Evolutionary conservation across 1,140 invertebrate species (phyloP).

Genomic region (Drosophila orosa): DNA sequence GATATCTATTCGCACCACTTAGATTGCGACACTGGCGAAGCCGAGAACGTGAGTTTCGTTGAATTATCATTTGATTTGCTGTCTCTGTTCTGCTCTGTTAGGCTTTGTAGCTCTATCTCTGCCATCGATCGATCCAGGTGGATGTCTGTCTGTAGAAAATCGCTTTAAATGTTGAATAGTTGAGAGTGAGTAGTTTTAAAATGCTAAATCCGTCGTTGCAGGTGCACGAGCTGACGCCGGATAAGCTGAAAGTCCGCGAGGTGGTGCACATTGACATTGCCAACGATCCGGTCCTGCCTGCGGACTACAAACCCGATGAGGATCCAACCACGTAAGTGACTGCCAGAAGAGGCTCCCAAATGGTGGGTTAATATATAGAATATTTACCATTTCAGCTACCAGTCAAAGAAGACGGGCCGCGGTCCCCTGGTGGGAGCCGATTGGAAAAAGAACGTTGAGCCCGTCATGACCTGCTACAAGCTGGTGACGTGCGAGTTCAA

Average conservation of each 20-base stretch:
- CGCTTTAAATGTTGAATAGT: conserved; percentile 55
- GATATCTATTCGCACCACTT: conserved; percentile 97
- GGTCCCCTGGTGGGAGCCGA: conserved; percentile 93
- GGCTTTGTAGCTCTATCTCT: conserved; percentile 32
- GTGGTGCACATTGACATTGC: conserved; percentile 97
- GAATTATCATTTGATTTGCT: conserved; percentile 33
- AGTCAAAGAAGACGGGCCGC: conserved; percentile 95
- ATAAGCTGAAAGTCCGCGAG: conserved; percentile 95
- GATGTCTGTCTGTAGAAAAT: conserved; percentile 29
- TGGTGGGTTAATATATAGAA: neutral
- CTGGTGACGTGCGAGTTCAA: conserved; percentile 99
- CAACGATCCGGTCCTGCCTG: conserved; percentile 91
- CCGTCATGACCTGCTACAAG: conserved; percentile 99
- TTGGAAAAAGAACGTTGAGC: conserved; percentile 92
- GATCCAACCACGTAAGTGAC: conserved; percentile 81
- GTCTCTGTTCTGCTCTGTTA: conserved; percentile 33
- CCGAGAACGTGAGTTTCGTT: conserved; percentile 90
- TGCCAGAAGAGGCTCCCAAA: neutral
- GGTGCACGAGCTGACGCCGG: conserved; percentile 95
- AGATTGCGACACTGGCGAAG: conserved; percentile 92
- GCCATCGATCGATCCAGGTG: conserved; percentile 44
- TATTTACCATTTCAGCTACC: conserved; percentile 47
- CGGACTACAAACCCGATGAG: conserved; percentile 92
- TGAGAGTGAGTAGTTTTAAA: conserved; percentile 6
- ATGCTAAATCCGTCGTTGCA: conserved; percentile 71